Evolutionary conservation across 2,797 vertebrate genomes (phyloP).

Genomic region (Anabacerthia variegaticeps): DNA sequence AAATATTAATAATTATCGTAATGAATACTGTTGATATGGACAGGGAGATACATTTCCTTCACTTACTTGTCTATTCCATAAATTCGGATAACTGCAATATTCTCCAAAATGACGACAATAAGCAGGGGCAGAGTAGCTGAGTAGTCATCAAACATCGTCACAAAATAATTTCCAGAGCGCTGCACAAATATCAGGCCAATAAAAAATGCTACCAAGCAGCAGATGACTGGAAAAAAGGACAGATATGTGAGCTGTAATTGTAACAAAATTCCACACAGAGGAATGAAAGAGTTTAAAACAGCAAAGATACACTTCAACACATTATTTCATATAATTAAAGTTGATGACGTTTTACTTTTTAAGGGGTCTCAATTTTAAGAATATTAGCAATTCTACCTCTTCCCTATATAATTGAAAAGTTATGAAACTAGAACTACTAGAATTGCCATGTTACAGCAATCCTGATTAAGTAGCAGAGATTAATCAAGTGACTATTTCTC

Average conservation of each 20-base stretch:
- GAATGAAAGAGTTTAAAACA: background rate
- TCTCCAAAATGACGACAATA: conserved; percentile 93
- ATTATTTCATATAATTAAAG: background rate
- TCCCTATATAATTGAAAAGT: background rate
- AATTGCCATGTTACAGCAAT: background rate
- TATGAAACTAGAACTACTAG: background rate
- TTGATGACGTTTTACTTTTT: background rate
- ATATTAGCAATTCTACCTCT: background rate
- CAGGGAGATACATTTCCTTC: background rate
- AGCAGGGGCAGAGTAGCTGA: conserved; percentile 94
- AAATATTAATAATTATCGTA: background rate
- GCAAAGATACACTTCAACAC: background rate
- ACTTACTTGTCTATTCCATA: conserved; percentile 95
- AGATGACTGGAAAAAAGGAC: conserved; percentile 82
- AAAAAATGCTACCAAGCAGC: conserved; percentile 89
- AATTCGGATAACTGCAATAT: conserved; percentile 89
- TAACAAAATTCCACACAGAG: background rate
- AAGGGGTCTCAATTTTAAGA: background rate
- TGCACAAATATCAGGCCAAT: conserved; percentile 95
- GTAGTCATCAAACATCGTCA: conserved; percentile 98
- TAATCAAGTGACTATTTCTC: background rate
- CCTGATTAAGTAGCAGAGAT: background rate
- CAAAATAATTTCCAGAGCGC: conserved; percentile 95
- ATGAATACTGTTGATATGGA: background rate
- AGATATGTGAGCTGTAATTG: background rate